These are phyloP conservation scores for Spodoptera frugiperda DNA, from an alignment of 1,140 invertebrate species.

Conservation along the genomic window DNA sequence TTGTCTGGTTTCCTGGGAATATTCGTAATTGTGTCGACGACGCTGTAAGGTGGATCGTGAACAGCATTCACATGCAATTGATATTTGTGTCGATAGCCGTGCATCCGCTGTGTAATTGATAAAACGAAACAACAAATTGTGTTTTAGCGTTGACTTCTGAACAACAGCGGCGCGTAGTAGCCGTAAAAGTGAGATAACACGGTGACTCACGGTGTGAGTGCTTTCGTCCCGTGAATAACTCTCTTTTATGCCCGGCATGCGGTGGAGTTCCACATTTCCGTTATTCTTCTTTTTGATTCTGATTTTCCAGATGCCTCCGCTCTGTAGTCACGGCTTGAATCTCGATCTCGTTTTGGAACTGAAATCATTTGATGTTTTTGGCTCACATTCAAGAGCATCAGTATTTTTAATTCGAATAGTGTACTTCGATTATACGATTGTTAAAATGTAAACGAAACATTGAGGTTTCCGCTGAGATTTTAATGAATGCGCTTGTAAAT, in stretches of 20 bases:
- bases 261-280: slow-evolving; percentile 68
- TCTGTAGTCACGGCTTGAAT: slow-evolving; percentile 58
- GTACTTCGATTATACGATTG: slow-evolving; percentile 66
- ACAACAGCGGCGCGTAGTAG: slow-evolving; percentile 62
- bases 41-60: slow-evolving; percentile 46
- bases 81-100: slow-evolving; percentile 64
- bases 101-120: slow-evolving; percentile 75
- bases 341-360: slow-evolving; percentile 61
- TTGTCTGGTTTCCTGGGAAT: slow-evolving; percentile 6
- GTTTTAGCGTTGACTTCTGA: slow-evolving; percentile 57
- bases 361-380: slow-evolving; percentile 72
- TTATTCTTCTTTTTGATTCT: slow-evolving; percentile 76
- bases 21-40: slow-evolving; percentile 36
- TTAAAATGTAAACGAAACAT: slow-evolving; percentile 51
- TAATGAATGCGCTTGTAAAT: slow-evolving; percentile 15
- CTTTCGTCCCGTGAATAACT: slow-evolving; percentile 74
- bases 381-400: slow-evolving; percentile 65
- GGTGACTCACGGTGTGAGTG: slow-evolving; percentile 72
- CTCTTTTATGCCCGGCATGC: slow-evolving; percentile 69
- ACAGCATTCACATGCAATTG: slow-evolving; percentile 56
- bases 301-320: slow-evolving; percentile 64
- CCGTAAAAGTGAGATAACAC: slow-evolving; percentile 75
- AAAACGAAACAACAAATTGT: slow-evolving; percentile 66
- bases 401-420: slow-evolving; percentile 65
- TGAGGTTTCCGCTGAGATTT: background rate